A percentile compares a stretch with the other conserved stretches of the same genome.
phyloP scores from a whole-genome alignment of 2,888 invertebrate species.

The Tryphoninae sp. region DNA sequence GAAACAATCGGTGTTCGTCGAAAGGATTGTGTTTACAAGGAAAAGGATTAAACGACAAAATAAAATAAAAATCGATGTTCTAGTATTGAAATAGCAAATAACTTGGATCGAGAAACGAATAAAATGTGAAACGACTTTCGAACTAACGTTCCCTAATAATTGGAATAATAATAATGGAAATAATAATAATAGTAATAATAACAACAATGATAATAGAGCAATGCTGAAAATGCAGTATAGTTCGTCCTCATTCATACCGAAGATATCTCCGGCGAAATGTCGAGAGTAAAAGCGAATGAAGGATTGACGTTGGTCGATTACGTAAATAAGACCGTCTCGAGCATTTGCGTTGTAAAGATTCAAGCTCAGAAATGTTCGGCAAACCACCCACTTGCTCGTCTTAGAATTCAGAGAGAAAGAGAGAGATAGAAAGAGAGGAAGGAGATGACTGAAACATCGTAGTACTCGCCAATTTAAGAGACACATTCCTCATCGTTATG shows the following conservation, averaged over 20 bases:
- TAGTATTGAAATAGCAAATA: background rate
- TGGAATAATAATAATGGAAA: background rate
- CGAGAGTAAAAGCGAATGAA: conserved; percentile 42
- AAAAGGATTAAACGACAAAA: background rate
- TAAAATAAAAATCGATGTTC: background rate
- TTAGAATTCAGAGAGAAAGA: background rate
- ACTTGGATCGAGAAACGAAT: background rate
- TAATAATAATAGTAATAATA: background rate
- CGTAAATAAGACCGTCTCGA: conserved; percentile 68
- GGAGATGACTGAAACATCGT: background rate
- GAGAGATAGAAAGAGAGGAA: no score
- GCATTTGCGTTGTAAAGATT: conserved; percentile 60
- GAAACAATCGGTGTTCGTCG: background rate
- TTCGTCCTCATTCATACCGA: background rate
- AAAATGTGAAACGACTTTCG: background rate
- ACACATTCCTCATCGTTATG: conserved; percentile 53
- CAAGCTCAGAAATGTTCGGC: conserved; percentile 32
- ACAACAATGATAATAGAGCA: background rate
- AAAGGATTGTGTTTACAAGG: background rate
- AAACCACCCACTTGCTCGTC: conserved; percentile 14
- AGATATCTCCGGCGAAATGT: conserved; percentile 11
- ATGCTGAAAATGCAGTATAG: background rate
- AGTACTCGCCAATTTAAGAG: conserved; percentile 48
- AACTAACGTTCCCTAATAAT: background rate
- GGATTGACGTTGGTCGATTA: conserved; percentile 53